phyloP scores from a whole-genome alignment of 2,888 invertebrate species.

The Morpho deidamia region DNA sequence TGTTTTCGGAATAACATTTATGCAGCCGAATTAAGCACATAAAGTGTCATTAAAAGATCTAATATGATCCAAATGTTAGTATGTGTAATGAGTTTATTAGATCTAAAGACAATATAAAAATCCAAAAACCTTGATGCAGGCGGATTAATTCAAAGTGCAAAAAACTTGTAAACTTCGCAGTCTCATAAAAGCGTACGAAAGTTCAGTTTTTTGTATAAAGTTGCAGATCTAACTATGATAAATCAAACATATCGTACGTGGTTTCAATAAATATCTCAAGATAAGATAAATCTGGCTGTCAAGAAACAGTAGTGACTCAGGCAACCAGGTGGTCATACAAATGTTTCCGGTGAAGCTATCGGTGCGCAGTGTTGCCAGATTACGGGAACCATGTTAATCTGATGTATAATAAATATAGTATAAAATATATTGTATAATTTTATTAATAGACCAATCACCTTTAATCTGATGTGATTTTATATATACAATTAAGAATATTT shows the following conservation, averaged over 20 bases:
- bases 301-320: slow-evolving; percentile 7
- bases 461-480: too few species aligned
- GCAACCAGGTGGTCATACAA: slow-evolving; percentile 22
- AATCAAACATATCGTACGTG: slow-evolving; percentile 21
- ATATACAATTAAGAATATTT: too few species aligned
- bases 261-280: slow-evolving; percentile 16
- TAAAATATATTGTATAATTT: too few species aligned
- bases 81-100: too few species aligned
- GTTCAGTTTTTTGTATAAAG: slow-evolving; percentile 1
- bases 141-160: background rate
- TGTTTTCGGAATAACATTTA: too few species aligned
- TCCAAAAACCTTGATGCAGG: too few species aligned
- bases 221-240: slow-evolving; percentile 15
- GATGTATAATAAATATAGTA: too few species aligned
- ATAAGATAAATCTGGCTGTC: slow-evolving; percentile 14
- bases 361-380: background rate
- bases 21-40: too few species aligned
- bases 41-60: too few species aligned
- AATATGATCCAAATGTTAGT: too few species aligned
- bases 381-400: background rate
- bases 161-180: background rate
- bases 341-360: slow-evolving; percentile 50
- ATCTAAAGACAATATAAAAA: too few species aligned
- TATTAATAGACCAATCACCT: too few species aligned
- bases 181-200: background rate